Base-by-base conservation (phyloP, 2,888 invertebrate genomes). In the Lasioglossum figueresi region DNA sequence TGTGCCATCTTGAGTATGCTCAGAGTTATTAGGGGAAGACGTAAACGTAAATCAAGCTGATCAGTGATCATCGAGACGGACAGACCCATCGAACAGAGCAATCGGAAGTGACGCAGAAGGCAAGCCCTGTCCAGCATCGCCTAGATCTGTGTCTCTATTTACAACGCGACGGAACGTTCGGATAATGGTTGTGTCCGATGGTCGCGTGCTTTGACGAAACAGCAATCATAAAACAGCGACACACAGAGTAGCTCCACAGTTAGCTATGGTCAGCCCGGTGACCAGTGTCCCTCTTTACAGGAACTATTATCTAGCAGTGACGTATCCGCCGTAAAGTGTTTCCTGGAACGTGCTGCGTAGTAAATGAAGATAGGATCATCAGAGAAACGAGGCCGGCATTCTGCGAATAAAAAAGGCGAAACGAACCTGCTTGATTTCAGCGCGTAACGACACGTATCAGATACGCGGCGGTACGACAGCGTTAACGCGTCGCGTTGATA, bases 311-410 rank as follows among this genome's bases (percentile, higher is more conserved):
- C 83, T 74, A 73, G 68, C 74, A 8, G 63, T n/a, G 72, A 56
- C 63, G 78, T 73, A 52, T 68, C 48, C 45, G 43, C 76, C 84
- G 83, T 84, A 89, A 90, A 89, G 45, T 37, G 82, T 74, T 88
- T 90, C 83, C 83, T 71, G 76, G 87, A 87, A 88, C 83, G 78
- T 76, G 75, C 80, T 72, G 88, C 88, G 80, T 79, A 70, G 70
- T 80, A 80, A 82, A 82, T 66, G 84, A 88, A 80, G 87, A 84
- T 87, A 85, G 81, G 71, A 84, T 86, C 84, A 76, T 79, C 78
- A 70, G 79, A 83, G 79, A 83, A 79, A 83, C 79, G 75, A 84
- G 77, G 88, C 79, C 88, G 80, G 73, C 72, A 77, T 48, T 75
- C 52, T 48, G 66, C 80, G 45, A 45, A 16, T 37, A 37, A 70